Base-by-base conservation (phyloP, 2,888 invertebrate species). In the Xanthia togata region DNA sequence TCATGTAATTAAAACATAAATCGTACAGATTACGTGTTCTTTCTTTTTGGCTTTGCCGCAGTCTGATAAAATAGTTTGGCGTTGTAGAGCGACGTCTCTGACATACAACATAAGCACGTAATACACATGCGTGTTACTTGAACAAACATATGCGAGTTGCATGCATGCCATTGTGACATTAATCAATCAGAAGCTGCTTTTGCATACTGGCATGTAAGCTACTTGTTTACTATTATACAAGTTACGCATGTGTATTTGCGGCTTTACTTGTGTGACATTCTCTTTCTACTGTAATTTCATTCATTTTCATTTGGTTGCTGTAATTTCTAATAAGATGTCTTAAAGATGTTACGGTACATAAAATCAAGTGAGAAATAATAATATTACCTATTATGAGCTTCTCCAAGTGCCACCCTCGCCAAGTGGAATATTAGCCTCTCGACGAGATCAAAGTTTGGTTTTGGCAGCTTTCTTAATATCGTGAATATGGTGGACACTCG, bases 381-480 rank as follows among this genome's bases (percentile, higher is more conserved):
- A 70, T 47, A 53, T 89, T 90, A 95, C 96, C 96, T 95, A 95
- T 99, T 99, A 84, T 98, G 98, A 83, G 98, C 97, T 94, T 99
- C 99, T 89, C 98, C 98, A 50, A 98, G 95, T 0, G 99, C 99
- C 31, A 99, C 98, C 90, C 99, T 97, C 55, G 99, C 98, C 89
- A 99, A 95, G 95, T 99, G 99, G 92, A 99, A 99, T 95, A 99
- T 98, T 86, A 99, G 96, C 86, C 99, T 97, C 94, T 99, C 99
- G 97, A 99, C 98, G 71, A 99, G 97, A 94, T 98, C 98, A 93
- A 98, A 98, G 95, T 99, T 99, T 2, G 98, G 97, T 90, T 98
- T 98, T 5, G 99, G 99, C 84, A 99, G 96, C 94, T 99, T 98
- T 91, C 98, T 98, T 87, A 99, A 96, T 90, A 99, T 98, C 65